Evolutionary conservation across 2,888 invertebrate species (phyloP).

Genomic region (Pollenia angustigena): DNA sequence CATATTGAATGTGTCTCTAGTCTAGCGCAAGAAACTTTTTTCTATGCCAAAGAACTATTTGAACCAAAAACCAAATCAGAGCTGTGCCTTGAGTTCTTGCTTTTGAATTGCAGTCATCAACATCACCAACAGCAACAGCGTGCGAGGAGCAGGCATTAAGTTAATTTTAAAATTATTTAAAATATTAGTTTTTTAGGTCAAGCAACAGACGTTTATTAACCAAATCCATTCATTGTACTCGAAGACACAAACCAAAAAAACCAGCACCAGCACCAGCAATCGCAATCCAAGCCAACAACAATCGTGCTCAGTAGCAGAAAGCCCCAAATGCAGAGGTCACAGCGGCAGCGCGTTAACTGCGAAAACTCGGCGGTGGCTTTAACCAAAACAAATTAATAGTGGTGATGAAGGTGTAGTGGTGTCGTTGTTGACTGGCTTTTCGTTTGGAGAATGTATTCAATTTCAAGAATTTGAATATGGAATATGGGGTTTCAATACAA

Average conservation of each 20-base stretch:
- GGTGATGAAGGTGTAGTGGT: neutral
- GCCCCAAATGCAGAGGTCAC: neutral
- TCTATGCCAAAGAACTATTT: constrained; percentile 20
- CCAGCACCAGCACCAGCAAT: neutral
- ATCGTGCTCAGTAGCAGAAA: constrained; percentile 2
- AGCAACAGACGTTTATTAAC: constrained; percentile 33
- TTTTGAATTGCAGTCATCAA: constrained; percentile 2
- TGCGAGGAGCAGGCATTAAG: neutral
- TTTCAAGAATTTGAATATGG: constrained; percentile 67
- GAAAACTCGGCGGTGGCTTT: neutral
- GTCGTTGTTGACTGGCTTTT: neutral
- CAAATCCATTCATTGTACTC: constrained; percentile 2
- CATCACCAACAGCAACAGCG: neutral
- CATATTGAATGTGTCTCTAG: neutral
- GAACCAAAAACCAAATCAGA: constrained; percentile 10
- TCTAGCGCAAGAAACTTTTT: constrained; percentile 1
- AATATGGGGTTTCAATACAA: constrained; percentile 53
- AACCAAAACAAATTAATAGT: neutral
- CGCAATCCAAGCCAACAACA: neutral
- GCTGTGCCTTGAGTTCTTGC: neutral
- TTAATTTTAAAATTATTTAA: constrained; percentile 33
- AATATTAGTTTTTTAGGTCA: constrained; percentile 63
- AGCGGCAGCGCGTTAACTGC: constrained; percentile 22
- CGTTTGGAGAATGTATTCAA: constrained; percentile 13
- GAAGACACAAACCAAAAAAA: neutral